phyloP scores from a whole-genome alignment of 2,888 invertebrate genomes.

The Trissoscelio sp. region DNA sequence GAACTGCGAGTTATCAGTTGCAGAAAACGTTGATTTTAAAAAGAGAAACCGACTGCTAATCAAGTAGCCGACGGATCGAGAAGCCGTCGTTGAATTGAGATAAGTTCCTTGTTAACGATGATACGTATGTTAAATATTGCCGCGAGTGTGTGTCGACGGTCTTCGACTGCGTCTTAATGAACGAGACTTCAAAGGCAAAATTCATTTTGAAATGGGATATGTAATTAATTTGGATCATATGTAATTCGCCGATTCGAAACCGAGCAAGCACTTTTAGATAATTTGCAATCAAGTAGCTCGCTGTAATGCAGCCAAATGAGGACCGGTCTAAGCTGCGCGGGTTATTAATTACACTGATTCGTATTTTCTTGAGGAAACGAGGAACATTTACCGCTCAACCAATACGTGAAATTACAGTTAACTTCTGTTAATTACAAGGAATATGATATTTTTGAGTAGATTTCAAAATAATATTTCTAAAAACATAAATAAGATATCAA shows the following conservation, averaged over 20 bases:
- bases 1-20: too few species aligned
- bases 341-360: slow-evolving; percentile 58
- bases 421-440: slow-evolving; percentile 12
- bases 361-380: slow-evolving; percentile 52
- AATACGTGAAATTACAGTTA: slow-evolving; percentile 30
- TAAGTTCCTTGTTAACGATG: slow-evolving; percentile 60
- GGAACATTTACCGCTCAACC: slow-evolving; percentile 34
- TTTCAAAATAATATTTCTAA: neutral
- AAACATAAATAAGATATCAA: too few species aligned
- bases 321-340: slow-evolving; percentile 40
- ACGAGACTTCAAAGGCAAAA: slow-evolving; percentile 71
- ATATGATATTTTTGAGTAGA: too few species aligned
- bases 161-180: slow-evolving; percentile 66
- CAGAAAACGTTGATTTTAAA: too few species aligned
- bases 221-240: slow-evolving; percentile 67
- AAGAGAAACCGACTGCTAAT: too few species aligned
- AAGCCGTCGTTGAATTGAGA: slow-evolving; percentile 44
- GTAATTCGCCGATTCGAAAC: slow-evolving; percentile 61
- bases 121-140: slow-evolving; percentile 59
- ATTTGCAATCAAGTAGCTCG: slow-evolving; percentile 63
- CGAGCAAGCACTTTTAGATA: slow-evolving; percentile 61
- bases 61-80: too few species aligned
- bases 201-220: slow-evolving; percentile 68
- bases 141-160: slow-evolving; percentile 45
- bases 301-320: slow-evolving; percentile 41